Evolutionary conservation across 2,797 vertebrate species (phyloP).

Genomic region (Lacerta bilineata): DNA sequence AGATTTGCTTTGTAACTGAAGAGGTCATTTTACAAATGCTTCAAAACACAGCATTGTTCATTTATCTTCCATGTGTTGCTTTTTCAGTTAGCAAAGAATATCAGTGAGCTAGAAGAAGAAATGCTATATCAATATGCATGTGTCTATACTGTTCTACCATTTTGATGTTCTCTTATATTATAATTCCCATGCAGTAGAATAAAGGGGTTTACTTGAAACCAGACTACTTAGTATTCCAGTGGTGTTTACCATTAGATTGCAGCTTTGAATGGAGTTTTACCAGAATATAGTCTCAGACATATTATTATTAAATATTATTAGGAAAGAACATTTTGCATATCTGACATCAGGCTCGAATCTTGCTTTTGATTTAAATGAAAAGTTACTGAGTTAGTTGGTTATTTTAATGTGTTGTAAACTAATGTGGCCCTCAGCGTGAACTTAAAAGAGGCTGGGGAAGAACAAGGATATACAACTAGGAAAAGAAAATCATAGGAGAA

Average conservation of each 20-base stretch:
- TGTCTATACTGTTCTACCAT: background rate
- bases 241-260: background rate
- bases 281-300: background rate
- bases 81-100: too few relatives aligned
- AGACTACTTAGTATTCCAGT: background rate
- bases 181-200: background rate
- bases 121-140: background rate
- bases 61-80: background rate
- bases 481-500: background rate
- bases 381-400: background rate
- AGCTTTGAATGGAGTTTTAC: background rate
- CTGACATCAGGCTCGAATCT: background rate
- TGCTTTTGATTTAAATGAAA: background rate
- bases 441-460: background rate
- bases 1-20: too few relatives aligned
- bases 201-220: background rate
- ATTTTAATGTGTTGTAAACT: background rate
- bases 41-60: background rate
- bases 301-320: background rate
- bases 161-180: background rate
- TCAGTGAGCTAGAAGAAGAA: too few relatives aligned
- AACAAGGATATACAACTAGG: background rate
- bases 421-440: background rate
- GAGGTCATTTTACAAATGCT: too few relatives aligned
- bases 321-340: background rate